These are phyloP conservation scores for Toxostoma redivivum DNA, from an alignment of 2,113 vertebrate species.

Conservation along the genomic window DNA sequence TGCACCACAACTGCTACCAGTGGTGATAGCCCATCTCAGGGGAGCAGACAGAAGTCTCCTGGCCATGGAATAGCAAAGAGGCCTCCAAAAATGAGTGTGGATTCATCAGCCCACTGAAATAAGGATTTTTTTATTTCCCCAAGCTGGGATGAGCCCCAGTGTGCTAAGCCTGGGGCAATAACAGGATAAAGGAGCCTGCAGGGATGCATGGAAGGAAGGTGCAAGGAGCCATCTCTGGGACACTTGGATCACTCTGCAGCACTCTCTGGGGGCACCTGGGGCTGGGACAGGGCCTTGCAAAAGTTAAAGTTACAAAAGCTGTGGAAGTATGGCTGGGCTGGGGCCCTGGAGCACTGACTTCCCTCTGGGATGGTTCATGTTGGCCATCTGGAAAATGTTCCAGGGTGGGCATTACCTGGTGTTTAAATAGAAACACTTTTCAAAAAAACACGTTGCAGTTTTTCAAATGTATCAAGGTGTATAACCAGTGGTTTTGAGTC, in stretches of 20 bases:
- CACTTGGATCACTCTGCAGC: background rate
- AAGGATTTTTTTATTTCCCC: background rate
- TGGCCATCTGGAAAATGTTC: background rate
- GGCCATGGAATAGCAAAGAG: background rate
- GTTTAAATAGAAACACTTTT: background rate
- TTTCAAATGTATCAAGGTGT: background rate
- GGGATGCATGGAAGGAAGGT: background rate
- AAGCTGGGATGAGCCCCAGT: background rate
- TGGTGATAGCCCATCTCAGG: background rate
- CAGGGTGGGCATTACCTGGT: background rate
- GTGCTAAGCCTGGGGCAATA: background rate
- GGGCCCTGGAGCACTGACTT: background rate
- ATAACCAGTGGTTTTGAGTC: background rate
- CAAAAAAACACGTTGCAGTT: background rate
- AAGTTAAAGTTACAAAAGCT: background rate
- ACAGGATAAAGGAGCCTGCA: background rate
- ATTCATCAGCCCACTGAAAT: background rate
- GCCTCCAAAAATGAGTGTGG: background rate
- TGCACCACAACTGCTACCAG: background rate
- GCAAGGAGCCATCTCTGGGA: background rate
- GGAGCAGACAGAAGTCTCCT: background rate
- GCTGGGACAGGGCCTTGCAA: background rate
- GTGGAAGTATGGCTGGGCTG: background rate
- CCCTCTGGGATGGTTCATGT: background rate
- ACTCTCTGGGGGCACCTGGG: background rate